Percentiles rank a stretch among this genome's conserved stretches.
Evolutionary conservation across 2,888 invertebrate species (phyloP).

Genomic region (Bombylius discolor): DNA sequence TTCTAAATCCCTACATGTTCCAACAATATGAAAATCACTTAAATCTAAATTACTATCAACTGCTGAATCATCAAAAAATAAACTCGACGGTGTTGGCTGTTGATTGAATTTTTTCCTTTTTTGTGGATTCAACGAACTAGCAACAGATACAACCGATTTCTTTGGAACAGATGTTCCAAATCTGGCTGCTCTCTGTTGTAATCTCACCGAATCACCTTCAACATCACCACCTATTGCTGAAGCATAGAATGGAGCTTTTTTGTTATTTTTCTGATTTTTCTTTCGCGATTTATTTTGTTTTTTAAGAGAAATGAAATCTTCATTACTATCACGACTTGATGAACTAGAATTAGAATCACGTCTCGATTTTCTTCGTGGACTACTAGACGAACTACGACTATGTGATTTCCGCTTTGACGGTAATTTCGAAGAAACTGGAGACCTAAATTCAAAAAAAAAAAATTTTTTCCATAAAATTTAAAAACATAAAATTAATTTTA

Average conservation of each 20-base stretch:
- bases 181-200: constrained; percentile 81
- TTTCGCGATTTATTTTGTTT: constrained; percentile 32
- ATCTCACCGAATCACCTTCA: constrained; percentile 61
- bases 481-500: not conserved
- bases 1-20: constrained; percentile 87
- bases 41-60: constrained; percentile 65
- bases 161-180: constrained; percentile 41
- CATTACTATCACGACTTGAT: constrained; percentile 32
- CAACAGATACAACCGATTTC: constrained; percentile 27
- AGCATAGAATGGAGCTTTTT: constrained; percentile 46
- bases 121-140: constrained; percentile 20
- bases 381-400: constrained; percentile 33
- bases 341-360: constrained; percentile 29
- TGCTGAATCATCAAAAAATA: constrained; percentile 43
- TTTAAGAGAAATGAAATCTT: constrained; percentile 27
- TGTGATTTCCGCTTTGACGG: constrained; percentile 23
- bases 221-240: constrained; percentile 52
- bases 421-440: constrained; percentile 6
- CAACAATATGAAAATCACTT: constrained; percentile 80
- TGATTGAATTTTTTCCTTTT: constrained; percentile 16
- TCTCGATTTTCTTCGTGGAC: constrained; percentile 40
- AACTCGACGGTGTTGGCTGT: constrained; percentile 19
- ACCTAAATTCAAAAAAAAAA: constrained; percentile 4
- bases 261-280: constrained; percentile 27
- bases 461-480: not conserved